Conservation (phyloP, 2,888 invertebrate genomes). For the Tipula lateralis region DNA sequence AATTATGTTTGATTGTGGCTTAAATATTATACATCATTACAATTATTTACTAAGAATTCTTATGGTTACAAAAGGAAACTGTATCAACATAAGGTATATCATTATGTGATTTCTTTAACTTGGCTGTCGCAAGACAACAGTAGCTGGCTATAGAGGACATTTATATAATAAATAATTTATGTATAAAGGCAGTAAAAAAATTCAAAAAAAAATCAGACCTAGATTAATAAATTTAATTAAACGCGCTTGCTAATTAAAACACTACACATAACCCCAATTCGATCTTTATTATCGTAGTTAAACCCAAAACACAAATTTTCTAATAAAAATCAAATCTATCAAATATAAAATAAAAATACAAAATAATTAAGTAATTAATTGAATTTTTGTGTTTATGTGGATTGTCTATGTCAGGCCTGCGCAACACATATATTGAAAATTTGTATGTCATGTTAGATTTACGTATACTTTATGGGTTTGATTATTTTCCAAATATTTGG, state of each 20-base stretch:
- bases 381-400: neutral
- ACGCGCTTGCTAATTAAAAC: neutral
- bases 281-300: neutral
- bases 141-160: neutral
- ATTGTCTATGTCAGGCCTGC: neutral
- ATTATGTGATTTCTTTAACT: neutral
- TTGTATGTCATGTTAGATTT: too few relatives aligned
- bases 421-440: too few relatives aligned
- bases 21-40: neutral
- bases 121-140: neutral
- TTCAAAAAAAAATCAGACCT: neutral
- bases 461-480: too few relatives aligned
- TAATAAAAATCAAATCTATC: neutral
- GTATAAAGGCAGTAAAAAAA: neutral
- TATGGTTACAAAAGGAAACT: neutral
- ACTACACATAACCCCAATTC: neutral
- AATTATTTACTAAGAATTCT: neutral
- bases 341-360: neutral
- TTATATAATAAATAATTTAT: neutral
- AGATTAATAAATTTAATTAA: neutral
- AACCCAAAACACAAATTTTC: neutral
- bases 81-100: neutral
- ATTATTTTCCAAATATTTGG: too few relatives aligned
- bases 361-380: neutral
- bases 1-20: constrained; percentile 19